A percentile compares a stretch with the other conserved stretches of the same genome.
Evolutionary conservation across 2,797 vertebrate species (phyloP).

Genomic region (Rhynchonycteris naso): DNA sequence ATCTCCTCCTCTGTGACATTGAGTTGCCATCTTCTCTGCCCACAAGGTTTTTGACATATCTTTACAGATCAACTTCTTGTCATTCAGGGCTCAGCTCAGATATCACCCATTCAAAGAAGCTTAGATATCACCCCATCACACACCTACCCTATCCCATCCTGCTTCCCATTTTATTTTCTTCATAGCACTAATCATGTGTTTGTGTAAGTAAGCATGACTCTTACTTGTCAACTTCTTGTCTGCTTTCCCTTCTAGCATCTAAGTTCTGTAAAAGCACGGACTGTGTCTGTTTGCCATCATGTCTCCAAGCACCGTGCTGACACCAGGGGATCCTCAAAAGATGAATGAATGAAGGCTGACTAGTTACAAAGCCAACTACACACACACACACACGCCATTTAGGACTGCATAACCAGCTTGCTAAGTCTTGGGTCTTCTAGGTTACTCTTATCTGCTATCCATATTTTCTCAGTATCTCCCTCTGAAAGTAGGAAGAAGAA

Average conservation of each 20-base stretch:
- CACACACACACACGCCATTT: not conserved
- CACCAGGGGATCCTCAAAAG: not conserved
- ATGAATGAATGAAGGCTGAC: not conserved
- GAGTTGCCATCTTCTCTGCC: not conserved
- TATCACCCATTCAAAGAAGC: not conserved
- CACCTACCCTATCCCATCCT: not conserved
- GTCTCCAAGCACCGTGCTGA: not conserved
- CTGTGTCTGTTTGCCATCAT: not conserved
- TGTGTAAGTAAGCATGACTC: not conserved
- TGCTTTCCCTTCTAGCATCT: not conserved
- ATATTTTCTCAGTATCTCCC: not conserved
- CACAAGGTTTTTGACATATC: not conserved
- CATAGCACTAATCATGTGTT: not conserved
- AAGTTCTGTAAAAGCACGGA: not conserved
- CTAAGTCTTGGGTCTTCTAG: not conserved
- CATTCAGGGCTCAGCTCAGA: not conserved
- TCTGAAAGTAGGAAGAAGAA: constrained; percentile 9
- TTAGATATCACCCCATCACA: not conserved
- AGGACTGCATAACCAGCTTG: not conserved
- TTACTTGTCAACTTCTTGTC: not conserved
- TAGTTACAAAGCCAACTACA: not conserved
- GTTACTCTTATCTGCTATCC: not conserved
- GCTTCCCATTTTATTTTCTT: not conserved
- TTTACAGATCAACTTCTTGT: not conserved
- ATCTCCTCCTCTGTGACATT: not conserved